Conservation (phyloP, 2,888 invertebrate species). For the Calameuta idolon region DNA sequence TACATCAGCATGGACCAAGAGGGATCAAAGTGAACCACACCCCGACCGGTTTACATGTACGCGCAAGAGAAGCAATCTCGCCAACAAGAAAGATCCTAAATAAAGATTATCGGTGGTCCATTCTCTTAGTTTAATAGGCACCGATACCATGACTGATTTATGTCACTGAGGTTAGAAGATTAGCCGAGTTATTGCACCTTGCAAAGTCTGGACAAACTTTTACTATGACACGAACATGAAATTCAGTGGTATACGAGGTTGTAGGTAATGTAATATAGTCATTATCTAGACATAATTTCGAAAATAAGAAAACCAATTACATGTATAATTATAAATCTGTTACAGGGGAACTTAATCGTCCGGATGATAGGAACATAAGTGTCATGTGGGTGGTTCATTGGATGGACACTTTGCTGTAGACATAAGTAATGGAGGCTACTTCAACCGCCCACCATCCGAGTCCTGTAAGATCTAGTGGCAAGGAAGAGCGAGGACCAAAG, state of each 20-base stretch:
- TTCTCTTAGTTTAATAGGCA: constrained; percentile 27
- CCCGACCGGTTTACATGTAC: constrained; percentile 29
- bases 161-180: background rate
- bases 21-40: constrained; percentile 22
- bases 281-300: background rate
- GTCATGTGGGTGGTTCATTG: background rate
- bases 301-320: background rate
- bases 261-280: background rate
- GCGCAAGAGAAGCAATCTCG: constrained; percentile 16
- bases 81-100: constrained; percentile 14
- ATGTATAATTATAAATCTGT: background rate
- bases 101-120: constrained; percentile 29
- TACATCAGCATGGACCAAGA: background rate
- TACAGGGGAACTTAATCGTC: background rate
- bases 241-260: background rate
- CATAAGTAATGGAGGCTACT: constrained; percentile 6
- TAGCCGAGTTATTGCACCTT: background rate
- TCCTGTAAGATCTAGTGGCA: constrained; percentile 6
- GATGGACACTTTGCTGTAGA: background rate
- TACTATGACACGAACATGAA: background rate
- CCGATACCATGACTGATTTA: constrained; percentile 19
- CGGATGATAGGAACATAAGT: background rate
- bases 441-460: constrained; percentile 12
- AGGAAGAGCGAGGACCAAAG: background rate
- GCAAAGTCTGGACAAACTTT: background rate